These are phyloP conservation scores for Drosophila arizonae DNA, from an alignment of 1,140 invertebrate species.

Conservation along the genomic window DNA sequence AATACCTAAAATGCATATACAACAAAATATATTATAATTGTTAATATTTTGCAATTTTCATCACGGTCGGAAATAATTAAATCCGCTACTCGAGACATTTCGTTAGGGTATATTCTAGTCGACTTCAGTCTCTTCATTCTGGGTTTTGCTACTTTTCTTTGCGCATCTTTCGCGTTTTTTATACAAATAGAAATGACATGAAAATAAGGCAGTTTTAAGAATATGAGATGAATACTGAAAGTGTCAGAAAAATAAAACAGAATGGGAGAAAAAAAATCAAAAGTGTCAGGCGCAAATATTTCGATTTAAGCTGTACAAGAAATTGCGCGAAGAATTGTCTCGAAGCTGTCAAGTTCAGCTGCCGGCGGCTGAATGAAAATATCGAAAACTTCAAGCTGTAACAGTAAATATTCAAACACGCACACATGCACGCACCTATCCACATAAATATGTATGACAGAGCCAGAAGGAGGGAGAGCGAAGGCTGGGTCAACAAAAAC, in stretches of 20 bases:
- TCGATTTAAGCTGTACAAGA: slow-evolving; percentile 37
- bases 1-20: too few relatives aligned
- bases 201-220: slow-evolving; percentile 5
- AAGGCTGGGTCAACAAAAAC: slow-evolving; percentile 17
- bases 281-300: slow-evolving; percentile 48
- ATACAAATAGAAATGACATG: slow-evolving; percentile 14
- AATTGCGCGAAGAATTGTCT: slow-evolving; percentile 67
- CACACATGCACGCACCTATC: slow-evolving; percentile 1
- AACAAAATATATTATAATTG: too few relatives aligned
- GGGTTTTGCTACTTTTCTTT: background rate
- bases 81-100: too few relatives aligned
- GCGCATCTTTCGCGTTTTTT: slow-evolving; percentile 19
- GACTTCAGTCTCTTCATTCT: too few relatives aligned
- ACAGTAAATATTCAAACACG: slow-evolving; percentile 10
- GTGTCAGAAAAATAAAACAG: slow-evolving; percentile 50
- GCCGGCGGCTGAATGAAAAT: slow-evolving; percentile 70
- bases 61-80: too few relatives aligned
- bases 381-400: slow-evolving; percentile 51
- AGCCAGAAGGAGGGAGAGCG: background rate
- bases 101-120: too few relatives aligned
- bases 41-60: too few relatives aligned
- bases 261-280: too few relatives aligned
- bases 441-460: background rate
- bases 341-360: slow-evolving; percentile 52
- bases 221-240: slow-evolving; percentile 24